Base-by-base conservation (phyloP, 2,888 invertebrate genomes). In the Diplolepis rosae region DNA sequence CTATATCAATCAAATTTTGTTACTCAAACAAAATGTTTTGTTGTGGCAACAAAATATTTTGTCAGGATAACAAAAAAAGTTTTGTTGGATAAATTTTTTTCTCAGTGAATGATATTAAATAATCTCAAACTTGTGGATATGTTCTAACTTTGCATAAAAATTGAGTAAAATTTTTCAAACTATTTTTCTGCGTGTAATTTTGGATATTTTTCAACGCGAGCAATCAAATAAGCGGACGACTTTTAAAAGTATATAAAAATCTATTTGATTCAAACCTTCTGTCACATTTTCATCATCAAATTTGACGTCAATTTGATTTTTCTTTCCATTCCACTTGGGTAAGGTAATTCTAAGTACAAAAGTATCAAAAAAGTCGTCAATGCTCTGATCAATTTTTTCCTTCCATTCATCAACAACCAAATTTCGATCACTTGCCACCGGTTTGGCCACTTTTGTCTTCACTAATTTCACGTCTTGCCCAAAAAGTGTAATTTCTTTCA, bases 381-480 rank as follows among this genome's bases (percentile, higher is more conserved):
- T 88, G 22, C 90, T 90, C 65, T 88, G 87, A 68, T 92, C 92
- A 42, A 92, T 91, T 50, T 73, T 80, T 3, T 82, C 79, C 24
- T 74, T 66, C 13, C 73, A 52, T 13, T 79, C 80, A 78, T 89
- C 79, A 4, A 87, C 81, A 2, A 89, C 87, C 0, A 91, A 76
- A 70, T 89, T n/a, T 24, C 72, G 48, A 56, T 80, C 77, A 35
- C 77, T n/a, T 35, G 75, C 75, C 67, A 80, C 68, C 7, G 74
- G 69, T 28, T 65, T 52, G 1, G 70, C 66, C 7, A 66, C 42
- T 71, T 77, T 77, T 13, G 81, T 80, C 88, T 90, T 89, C 89
- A 92, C 91, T 74, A 92, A 90, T 78, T 90, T 91, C 1, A 92
- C 87, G 78, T 90, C 90, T 71, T 91, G 90, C 1, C 92, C 92